Evolutionary conservation across 2,888 invertebrate genomes (phyloP).

Genomic region (Gandaritis pyraliata): DNA sequence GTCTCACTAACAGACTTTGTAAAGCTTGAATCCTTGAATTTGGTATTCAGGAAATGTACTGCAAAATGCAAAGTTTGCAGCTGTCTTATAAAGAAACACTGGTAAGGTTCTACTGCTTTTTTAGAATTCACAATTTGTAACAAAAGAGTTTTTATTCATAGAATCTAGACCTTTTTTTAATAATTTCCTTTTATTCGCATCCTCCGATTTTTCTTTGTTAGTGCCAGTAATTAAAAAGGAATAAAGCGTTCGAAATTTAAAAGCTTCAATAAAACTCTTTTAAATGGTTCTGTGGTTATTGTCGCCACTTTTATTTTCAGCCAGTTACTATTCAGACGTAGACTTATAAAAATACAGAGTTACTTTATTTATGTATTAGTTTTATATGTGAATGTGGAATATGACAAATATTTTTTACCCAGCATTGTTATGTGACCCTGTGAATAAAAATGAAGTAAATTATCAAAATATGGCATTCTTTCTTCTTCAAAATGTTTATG

Average conservation of each 20-base stretch:
- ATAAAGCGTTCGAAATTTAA: conserved; percentile 56
- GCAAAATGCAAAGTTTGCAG: conserved; percentile 5
- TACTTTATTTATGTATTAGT: background rate
- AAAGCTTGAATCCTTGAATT: background rate
- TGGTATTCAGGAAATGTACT: conserved; percentile 19
- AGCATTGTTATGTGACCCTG: too few species aligned
- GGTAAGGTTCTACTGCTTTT: background rate
- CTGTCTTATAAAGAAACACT: conserved; percentile 8
- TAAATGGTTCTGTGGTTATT: conserved; percentile 42
- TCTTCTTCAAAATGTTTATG: background rate
- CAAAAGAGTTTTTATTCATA: conserved; percentile 10
- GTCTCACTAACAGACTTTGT: background rate
- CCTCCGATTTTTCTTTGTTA: conserved; percentile 68
- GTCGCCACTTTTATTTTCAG: conserved; percentile 27
- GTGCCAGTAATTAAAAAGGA: conserved; percentile 67
- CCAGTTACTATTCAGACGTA: conserved; percentile 11
- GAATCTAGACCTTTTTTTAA: conserved; percentile 25
- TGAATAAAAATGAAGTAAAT: too few species aligned
- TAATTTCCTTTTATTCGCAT: conserved; percentile 57
- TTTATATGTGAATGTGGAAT: too few species aligned
- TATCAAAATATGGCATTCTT: too few species aligned
- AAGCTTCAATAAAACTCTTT: conserved; percentile 51
- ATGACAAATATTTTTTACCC: background rate
- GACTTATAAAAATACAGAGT: background rate
- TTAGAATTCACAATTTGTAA: conserved; percentile 4